phyloP scores from a whole-genome alignment of 2,888 invertebrate genomes.

The Caenorhabditis afra region DNA sequence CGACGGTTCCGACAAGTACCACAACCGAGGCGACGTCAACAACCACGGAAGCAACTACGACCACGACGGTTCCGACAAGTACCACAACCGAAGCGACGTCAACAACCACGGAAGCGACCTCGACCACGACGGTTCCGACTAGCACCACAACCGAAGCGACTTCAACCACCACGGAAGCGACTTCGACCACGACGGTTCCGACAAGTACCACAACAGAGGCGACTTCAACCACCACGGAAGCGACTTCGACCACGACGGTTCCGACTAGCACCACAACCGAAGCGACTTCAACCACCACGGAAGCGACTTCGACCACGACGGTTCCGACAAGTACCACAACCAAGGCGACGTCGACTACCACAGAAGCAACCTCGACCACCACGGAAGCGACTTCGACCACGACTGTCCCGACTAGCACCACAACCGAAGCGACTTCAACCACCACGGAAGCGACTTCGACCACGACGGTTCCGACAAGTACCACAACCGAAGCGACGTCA shows the following conservation, averaged over 20 bases:
- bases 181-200: slow-evolving; percentile 3
- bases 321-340: slow-evolving; percentile 10
- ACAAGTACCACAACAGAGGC: slow-evolving; percentile 7
- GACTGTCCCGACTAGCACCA: background rate
- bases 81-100: slow-evolving; percentile 3
- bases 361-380: slow-evolving; percentile 5
- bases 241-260: slow-evolving; percentile 19
- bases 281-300: background rate
- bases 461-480: background rate
- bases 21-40: slow-evolving; percentile 3
- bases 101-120: background rate
- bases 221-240: slow-evolving; percentile 17
- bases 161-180: slow-evolving; percentile 8
- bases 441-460: slow-evolving; percentile 7
- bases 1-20: background rate
- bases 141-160: slow-evolving; percentile 15
- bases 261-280: slow-evolving; percentile 10
- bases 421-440: background rate
- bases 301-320: slow-evolving; percentile 9
- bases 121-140: slow-evolving; percentile 23
- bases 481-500: background rate
- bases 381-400: slow-evolving; percentile 1
- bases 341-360: slow-evolving; percentile 9
- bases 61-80: background rate
- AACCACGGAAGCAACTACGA: slow-evolving; percentile 6